Conservation (phyloP, 2,797 vertebrate species). For the Gymnoscopelus microlampas region DNA sequence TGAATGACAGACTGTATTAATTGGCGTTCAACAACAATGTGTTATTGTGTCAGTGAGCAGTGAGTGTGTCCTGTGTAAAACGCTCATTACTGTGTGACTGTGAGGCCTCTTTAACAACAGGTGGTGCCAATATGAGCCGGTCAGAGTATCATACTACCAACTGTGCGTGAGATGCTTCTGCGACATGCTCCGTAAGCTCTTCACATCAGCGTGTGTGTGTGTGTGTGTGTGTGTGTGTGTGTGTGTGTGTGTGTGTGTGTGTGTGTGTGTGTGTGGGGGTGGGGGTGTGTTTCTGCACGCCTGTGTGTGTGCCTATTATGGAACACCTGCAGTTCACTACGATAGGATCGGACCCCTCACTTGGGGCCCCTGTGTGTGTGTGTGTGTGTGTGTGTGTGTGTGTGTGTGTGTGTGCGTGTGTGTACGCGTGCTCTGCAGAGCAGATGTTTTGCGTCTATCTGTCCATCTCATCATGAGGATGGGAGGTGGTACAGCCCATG, state of each 20-base stretch:
- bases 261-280: slow-evolving; percentile 31
- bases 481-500: slow-evolving; percentile 4
- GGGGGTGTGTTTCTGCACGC: slow-evolving; percentile 47
- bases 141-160: slow-evolving; percentile 59
- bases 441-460: slow-evolving; percentile 67
- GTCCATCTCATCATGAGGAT: slow-evolving; percentile 63
- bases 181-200: slow-evolving; percentile 44
- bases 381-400: slow-evolving; percentile 8
- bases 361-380: slow-evolving; percentile 31
- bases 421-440: slow-evolving; percentile 24
- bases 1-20: neutral
- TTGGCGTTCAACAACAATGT: neutral
- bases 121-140: slow-evolving; percentile 66
- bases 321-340: slow-evolving; percentile 55
- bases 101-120: slow-evolving; percentile 45
- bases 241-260: neutral
- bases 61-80: slow-evolving; percentile 34
- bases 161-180: slow-evolving; percentile 49
- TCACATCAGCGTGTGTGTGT: slow-evolving; percentile 41
- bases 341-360: slow-evolving; percentile 35
- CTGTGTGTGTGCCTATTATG: slow-evolving; percentile 34
- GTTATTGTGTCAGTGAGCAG: neutral
- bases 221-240: slow-evolving; percentile 40
- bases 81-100: neutral
- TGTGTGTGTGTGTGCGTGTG: slow-evolving; percentile 2